Conservation (phyloP, 2,113 vertebrate species). For the Melanostigma gelatinosum region DNA sequence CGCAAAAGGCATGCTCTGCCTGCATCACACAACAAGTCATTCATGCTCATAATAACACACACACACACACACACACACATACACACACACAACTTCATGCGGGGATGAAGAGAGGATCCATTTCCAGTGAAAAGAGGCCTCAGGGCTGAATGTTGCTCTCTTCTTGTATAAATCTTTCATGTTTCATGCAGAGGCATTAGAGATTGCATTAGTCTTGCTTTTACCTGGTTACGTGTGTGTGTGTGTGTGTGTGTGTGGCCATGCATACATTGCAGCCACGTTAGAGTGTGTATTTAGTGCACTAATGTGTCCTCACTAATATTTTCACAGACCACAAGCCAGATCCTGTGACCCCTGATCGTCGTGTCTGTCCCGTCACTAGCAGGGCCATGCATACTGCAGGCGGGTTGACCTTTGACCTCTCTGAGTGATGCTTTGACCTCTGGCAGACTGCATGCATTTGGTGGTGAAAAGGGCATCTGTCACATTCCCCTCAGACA, state of each 20-base stretch:
- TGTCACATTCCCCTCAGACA: constrained; percentile 50
- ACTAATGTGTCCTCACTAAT: constrained; percentile 14
- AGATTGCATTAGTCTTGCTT: constrained; percentile 29
- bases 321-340: constrained; percentile 3
- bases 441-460: constrained; percentile 38
- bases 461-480: constrained; percentile 62
- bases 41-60: constrained; percentile 22
- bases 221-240: constrained; percentile 10
- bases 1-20: constrained; percentile 20
- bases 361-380: constrained; percentile 16
- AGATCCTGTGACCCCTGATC: constrained; percentile 2
- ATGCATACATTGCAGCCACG: background rate
- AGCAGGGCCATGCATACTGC: constrained; percentile 15
- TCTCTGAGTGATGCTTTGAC: constrained; percentile 47
- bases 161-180: constrained; percentile 52
- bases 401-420: constrained; percentile 52
- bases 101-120: constrained; percentile 29
- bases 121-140: constrained; percentile 46
- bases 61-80: too few species aligned
- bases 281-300: constrained; percentile 17
- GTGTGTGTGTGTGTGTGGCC: background rate
- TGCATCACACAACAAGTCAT: constrained; percentile 37
- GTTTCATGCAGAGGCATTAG: constrained; percentile 36
- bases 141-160: constrained; percentile 31
- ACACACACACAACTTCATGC: background rate